Base-by-base conservation (phyloP, 2,113 vertebrate genomes). In the Rhombomys opimus region DNA sequence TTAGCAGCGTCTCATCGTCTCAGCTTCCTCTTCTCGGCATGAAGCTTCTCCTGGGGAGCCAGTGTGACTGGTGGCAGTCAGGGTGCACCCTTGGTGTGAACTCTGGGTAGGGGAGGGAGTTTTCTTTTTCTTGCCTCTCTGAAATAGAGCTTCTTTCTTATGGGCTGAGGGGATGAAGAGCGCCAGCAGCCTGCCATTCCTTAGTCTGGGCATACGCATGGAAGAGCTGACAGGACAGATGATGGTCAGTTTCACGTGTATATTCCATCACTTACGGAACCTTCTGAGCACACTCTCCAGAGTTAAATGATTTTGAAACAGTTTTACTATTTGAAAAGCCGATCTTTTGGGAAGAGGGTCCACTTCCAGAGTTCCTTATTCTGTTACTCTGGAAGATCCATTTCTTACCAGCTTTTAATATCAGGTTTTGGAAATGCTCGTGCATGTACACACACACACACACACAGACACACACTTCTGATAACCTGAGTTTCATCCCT, bases 301-400 rank as follows among this genome's bases (percentile, higher is more conserved):
- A 80, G 35, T 52, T 27, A 35, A n/a, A n/a, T 84, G 82, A 35
- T 50, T 54, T 38, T 65, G 38, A 81, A 93, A 57, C n/a, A 86
- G n/a, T 38, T 87, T 85, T 93, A 32, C 23, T 32, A 68, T 61
- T 87, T 96, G 87, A 72, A 63, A 82, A 75, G 38, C 27, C 9
- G 13, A 57, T 84, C 72, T 90, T 27, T 18, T 88, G 50, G 59
- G 13, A 41, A 82, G 76, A 30, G 35, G 35, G 7, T 23, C 61
- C 63, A 35, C 50, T 78, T 20, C 50, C 78, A n/a, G 86, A 52
- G 25, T 30, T 90, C 54, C 30, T 92, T 38, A 72, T 41, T 27
- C 17, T 80, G 35, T 61, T 41, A 25, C 80, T 86, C n/a, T 59
- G 70, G 1, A 92, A 80, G 22, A 72, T 94, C 59, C 15, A 4